Conservation (phyloP, 2,888 invertebrate species). For the Chelonus formosanus region DNA sequence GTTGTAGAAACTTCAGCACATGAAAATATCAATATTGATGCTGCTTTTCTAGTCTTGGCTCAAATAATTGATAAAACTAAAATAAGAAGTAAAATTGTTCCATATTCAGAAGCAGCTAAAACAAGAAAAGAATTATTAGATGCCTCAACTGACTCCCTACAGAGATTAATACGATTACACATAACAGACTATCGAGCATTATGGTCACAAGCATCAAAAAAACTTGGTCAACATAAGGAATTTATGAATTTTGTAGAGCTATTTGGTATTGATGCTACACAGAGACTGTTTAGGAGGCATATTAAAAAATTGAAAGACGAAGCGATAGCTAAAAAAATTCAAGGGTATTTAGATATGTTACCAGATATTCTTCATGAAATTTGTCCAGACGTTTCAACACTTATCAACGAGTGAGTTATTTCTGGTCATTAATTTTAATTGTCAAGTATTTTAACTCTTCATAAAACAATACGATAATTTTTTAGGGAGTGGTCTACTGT, state of each 20-base stretch:
- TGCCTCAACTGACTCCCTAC: conserved; percentile 89
- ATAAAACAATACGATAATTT: conserved; percentile 38
- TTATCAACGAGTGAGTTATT: conserved; percentile 60
- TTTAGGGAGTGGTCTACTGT: conserved; percentile 89
- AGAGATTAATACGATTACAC: conserved; percentile 84
- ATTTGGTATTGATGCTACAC: conserved; percentile 87
- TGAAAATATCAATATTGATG: conserved; percentile 94
- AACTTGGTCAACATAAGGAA: conserved; percentile 86
- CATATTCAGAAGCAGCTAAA: conserved; percentile 85
- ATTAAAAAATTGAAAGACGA: conserved; percentile 84
- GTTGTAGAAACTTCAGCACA: conserved; percentile 95
- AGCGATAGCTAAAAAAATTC: conserved; percentile 78
- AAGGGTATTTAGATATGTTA: conserved; percentile 79
- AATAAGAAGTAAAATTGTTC: conserved; percentile 75
- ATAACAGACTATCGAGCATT: conserved; percentile 83
- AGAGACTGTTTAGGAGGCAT: conserved; percentile 80
- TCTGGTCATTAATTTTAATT: background rate
- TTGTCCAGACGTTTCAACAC: conserved; percentile 74
- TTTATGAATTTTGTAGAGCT: conserved; percentile 89
- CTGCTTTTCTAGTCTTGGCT: conserved; percentile 88
- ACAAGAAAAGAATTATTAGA: conserved; percentile 88
- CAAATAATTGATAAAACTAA: conserved; percentile 93
- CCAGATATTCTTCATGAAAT: conserved; percentile 81
- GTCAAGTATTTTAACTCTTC: background rate
- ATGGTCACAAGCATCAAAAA: conserved; percentile 88